Percentiles rank a stretch among this genome's conserved stretches.
These are phyloP conservation scores for Coracias cyanogaster DNA, from an alignment of 2,797 vertebrate genomes.

Conservation along the genomic window DNA sequence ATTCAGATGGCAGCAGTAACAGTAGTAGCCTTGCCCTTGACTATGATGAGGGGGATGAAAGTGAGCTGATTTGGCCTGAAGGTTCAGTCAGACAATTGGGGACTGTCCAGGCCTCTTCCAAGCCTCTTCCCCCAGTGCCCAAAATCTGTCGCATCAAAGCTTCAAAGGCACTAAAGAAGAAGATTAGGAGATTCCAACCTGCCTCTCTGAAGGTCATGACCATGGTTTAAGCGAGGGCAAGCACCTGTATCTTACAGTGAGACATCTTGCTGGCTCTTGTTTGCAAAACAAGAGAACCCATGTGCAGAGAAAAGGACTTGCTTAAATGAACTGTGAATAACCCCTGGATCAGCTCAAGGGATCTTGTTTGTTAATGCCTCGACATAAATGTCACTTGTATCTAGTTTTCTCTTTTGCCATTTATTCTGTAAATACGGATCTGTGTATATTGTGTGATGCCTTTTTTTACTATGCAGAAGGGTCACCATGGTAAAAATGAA, in stretches of 20 bases:
- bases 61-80: slow-evolving; percentile 83
- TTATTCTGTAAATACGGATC: slow-evolving; percentile 22
- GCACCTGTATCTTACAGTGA: not conserved
- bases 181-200: slow-evolving; percentile 94
- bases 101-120: slow-evolving; percentile 71
- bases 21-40: slow-evolving; percentile 81
- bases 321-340: slow-evolving; percentile 27
- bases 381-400: slow-evolving; percentile 20
- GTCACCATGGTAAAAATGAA: not conserved
- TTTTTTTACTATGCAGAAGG: not conserved
- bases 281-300: not conserved
- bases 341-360: not conserved
- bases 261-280: not conserved
- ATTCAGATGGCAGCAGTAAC: slow-evolving; percentile 75
- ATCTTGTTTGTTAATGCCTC: slow-evolving; percentile 22
- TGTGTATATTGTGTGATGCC: not conserved
- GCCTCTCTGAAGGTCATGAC: slow-evolving; percentile 95
- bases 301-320: not conserved
- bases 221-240: slow-evolving; percentile 82
- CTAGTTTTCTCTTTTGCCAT: slow-evolving; percentile 25
- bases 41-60: slow-evolving; percentile 63
- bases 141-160: slow-evolving; percentile 92
- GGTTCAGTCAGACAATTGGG: not conserved
- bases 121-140: slow-evolving; percentile 80
- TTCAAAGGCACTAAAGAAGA: slow-evolving; percentile 93